Percentiles rank a stretch among this genome's conserved stretches.
phyloP scores from a whole-genome alignment of 2,888 invertebrate species.

The Microctonus brassicae region DNA sequence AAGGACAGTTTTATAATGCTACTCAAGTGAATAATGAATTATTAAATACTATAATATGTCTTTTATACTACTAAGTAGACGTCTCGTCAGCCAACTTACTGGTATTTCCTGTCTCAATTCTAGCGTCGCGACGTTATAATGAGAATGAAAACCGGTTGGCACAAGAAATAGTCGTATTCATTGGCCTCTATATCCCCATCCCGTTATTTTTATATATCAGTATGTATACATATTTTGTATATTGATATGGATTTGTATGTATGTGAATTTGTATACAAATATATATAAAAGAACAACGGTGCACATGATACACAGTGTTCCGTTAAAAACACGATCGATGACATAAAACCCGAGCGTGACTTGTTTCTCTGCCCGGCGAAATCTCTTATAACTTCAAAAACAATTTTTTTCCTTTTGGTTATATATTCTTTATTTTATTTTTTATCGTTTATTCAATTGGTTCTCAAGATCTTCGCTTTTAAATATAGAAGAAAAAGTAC shows the following conservation, averaged over 20 bases:
- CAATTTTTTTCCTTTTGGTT: neutral
- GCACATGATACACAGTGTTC: neutral
- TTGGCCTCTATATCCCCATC: neutral
- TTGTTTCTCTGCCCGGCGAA: neutral
- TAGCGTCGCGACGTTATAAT: slow-evolving; percentile 1
- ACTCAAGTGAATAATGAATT: neutral
- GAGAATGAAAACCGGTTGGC: slow-evolving; percentile 13
- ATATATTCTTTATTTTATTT: neutral
- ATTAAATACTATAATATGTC: neutral
- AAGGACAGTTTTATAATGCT: neutral
- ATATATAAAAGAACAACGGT: neutral
- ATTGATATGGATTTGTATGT: too few species aligned
- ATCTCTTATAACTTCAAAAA: too few species aligned
- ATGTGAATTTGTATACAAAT: neutral
- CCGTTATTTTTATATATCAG: neutral
- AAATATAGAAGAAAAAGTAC: neutral
- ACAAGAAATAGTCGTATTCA: slow-evolving; percentile 7
- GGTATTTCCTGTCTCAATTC: neutral
- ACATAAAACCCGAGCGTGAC: neutral
- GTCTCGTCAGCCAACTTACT: neutral
- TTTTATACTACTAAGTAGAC: neutral
- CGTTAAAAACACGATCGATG: slow-evolving; percentile 4
- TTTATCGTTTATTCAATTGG: neutral
- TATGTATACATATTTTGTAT: neutral
- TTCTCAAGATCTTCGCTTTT: too few species aligned